A percentile compares a stretch with the other conserved stretches of the same genome.
Evolutionary conservation across 2,113 vertebrate species (phyloP).

Genomic region (Hippocampus abdominalis): DNA sequence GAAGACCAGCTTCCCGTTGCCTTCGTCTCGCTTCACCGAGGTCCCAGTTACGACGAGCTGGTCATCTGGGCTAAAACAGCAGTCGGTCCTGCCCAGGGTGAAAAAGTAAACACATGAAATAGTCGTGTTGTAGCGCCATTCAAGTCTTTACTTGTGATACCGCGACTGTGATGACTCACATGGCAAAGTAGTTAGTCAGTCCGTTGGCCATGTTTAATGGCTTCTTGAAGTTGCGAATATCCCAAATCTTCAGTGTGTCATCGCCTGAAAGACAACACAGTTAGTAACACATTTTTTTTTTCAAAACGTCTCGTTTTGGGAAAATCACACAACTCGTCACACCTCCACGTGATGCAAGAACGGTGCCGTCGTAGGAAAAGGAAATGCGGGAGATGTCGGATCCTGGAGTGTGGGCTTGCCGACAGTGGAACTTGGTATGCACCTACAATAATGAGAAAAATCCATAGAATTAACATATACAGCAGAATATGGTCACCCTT

Average conservation of each 20-base stretch:
- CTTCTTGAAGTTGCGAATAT: slow-evolving; percentile 92
- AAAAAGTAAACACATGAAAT: slow-evolving; percentile 4
- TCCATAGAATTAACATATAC: neutral
- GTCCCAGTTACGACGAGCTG: slow-evolving; percentile 89
- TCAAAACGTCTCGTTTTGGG: no score
- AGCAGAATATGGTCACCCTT: neutral
- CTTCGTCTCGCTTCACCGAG: slow-evolving; percentile 86
- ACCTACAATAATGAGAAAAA: slow-evolving; percentile 70
- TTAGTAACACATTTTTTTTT: slow-evolving; percentile 3
- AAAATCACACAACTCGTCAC: slow-evolving; percentile 49
- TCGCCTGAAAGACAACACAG: slow-evolving; percentile 75
- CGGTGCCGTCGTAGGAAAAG: slow-evolving; percentile 89
- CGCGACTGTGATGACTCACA: slow-evolving; percentile 74
- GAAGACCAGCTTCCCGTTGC: slow-evolving; percentile 87
- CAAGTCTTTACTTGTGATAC: no score
- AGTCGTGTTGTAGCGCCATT: neutral
- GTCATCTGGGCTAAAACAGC: slow-evolving; percentile 96
- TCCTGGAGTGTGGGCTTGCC: slow-evolving; percentile 84
- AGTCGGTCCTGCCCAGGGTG: slow-evolving; percentile 83
- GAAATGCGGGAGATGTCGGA: slow-evolving; percentile 85
- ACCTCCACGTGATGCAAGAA: slow-evolving; percentile 92
- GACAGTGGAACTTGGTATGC: slow-evolving; percentile 95
- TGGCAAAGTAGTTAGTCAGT: slow-evolving; percentile 86
- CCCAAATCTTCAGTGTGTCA: slow-evolving; percentile 94
- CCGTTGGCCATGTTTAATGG: slow-evolving; percentile 81